phyloP scores from a whole-genome alignment of 35 echinoderm and acorn worm species.

The Stichopus chloronotus region DNA sequence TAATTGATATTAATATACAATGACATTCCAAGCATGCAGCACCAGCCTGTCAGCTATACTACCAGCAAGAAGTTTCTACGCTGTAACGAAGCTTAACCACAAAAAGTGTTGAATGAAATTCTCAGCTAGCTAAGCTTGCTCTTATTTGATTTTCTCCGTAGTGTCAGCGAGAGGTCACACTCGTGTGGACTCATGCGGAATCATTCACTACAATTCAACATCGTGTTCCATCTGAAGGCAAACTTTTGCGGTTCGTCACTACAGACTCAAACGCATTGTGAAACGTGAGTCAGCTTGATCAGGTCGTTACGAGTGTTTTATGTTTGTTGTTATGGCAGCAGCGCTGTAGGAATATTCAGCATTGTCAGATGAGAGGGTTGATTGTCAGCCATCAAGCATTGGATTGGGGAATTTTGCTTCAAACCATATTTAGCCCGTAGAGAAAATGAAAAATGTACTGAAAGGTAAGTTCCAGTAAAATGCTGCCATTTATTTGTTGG shows the following conservation, averaged over 20 bases:
- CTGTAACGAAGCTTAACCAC: not conserved
- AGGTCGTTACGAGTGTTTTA: too few relatives aligned
- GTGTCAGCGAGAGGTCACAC: not conserved
- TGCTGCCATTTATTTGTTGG: too few relatives aligned
- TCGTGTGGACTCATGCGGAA: not conserved
- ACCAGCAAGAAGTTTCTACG: not conserved
- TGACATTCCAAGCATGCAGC: not conserved
- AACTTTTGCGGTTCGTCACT: not conserved
- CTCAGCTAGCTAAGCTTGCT: not conserved
- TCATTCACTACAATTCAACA: not conserved
- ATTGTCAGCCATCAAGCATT: too few relatives aligned
- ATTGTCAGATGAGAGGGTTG: too few relatives aligned
- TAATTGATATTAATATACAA: conserved; percentile 1
- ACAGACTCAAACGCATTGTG: not conserved
- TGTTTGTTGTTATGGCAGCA: too few relatives aligned
- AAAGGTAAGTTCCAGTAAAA: too few relatives aligned
- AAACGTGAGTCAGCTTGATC: not conserved
- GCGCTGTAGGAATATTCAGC: too few relatives aligned
- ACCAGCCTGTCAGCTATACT: not conserved
- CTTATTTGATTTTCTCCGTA: not conserved
- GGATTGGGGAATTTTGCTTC: too few relatives aligned
- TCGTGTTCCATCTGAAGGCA: not conserved
- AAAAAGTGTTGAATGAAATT: not conserved
- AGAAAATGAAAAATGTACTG: too few relatives aligned
- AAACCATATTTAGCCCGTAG: too few relatives aligned